Percentiles rank a stretch among this genome's conserved stretches.
Conservation (phyloP, 2,888 invertebrate genomes). For the Sphaeridia pumilis region DNA sequence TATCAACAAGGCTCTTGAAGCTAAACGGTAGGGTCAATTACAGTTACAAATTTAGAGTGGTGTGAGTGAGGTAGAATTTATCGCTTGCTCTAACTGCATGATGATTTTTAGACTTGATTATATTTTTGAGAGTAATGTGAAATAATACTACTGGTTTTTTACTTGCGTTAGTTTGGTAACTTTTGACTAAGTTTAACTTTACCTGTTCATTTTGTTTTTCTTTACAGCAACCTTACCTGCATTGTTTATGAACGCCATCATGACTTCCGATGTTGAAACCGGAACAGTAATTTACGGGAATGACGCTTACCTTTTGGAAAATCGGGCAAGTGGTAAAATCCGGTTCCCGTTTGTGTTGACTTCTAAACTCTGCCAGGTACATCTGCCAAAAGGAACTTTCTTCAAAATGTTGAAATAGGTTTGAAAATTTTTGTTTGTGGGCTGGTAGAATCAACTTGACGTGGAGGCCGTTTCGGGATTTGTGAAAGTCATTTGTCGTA, state of each 20-base stretch:
- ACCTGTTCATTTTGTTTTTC: not conserved
- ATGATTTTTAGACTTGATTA: not conserved
- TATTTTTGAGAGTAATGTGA: not conserved
- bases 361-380: conserved; percentile 35
- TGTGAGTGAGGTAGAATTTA: not conserved
- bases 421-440: not conserved
- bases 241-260: conserved; percentile 47
- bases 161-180: not conserved
- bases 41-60: not conserved
- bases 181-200: no score
- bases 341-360: conserved; percentile 34
- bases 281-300: conserved; percentile 40
- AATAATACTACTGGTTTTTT: not conserved
- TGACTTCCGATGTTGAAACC: conserved; percentile 41
- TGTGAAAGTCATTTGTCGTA: conserved; percentile 44
- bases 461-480: conserved; percentile 42
- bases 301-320: conserved; percentile 42
- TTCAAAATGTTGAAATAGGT: not conserved
- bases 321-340: conserved; percentile 33
- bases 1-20: not conserved
- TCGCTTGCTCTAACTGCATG: not conserved
- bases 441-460: conserved; percentile 40
- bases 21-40: not conserved
- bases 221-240: conserved; percentile 45
- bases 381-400: not conserved